Evolutionary conservation across 2,113 vertebrate species (phyloP).

Genomic region (Lonchura striata): DNA sequence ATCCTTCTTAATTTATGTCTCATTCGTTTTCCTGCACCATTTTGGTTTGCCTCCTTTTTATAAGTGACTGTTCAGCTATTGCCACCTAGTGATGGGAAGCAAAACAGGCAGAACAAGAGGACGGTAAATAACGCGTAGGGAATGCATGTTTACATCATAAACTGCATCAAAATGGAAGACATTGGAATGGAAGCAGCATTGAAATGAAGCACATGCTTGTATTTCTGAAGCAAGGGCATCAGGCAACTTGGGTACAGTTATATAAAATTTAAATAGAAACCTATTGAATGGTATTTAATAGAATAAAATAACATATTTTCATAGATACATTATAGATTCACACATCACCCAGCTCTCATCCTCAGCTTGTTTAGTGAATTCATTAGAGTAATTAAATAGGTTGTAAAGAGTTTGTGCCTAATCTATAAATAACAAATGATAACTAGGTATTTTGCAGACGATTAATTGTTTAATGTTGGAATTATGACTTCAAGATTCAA

Average conservation of each 20-base stretch:
- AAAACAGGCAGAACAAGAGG: neutral
- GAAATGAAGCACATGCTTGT: neutral
- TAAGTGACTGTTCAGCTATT: slow-evolving; percentile 15
- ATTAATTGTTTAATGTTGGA: neutral
- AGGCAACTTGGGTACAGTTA: neutral
- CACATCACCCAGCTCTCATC: neutral
- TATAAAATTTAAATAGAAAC: neutral
- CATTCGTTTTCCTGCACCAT: neutral
- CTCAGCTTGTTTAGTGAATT: neutral
- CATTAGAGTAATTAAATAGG: neutral
- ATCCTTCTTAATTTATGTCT: neutral
- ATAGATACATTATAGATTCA: neutral
- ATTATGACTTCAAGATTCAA: neutral
- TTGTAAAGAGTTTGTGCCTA: neutral
- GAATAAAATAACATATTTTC: neutral
- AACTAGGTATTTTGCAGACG: neutral
- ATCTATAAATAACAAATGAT: neutral
- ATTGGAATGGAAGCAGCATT: neutral
- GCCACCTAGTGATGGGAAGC: slow-evolving; percentile 60
- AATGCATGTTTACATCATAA: neutral
- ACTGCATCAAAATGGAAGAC: neutral
- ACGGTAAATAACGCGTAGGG: neutral
- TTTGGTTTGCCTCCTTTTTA: neutral
- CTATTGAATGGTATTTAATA: neutral
- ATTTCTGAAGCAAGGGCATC: neutral